Conservation (phyloP, 2,113 vertebrate genomes). For the Heterocephalus glaber region DNA sequence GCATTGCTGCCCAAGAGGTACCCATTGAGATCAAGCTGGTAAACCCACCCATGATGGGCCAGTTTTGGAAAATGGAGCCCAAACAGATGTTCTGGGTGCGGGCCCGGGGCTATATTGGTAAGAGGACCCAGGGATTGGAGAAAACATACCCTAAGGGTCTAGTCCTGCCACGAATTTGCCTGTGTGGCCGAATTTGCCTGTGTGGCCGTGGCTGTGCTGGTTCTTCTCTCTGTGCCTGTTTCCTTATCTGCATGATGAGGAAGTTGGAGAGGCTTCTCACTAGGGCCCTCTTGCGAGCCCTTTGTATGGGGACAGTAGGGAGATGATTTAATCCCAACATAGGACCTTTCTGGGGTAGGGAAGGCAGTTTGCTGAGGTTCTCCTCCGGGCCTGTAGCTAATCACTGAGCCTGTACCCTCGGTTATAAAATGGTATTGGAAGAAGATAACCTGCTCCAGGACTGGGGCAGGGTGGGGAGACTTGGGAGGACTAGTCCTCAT, state of each 20-base stretch:
- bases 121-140: conserved; percentile 36
- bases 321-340: neutral
- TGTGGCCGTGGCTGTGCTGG: neutral
- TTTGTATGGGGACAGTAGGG: neutral
- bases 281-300: neutral
- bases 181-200: too few relatives aligned
- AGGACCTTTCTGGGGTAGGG: conserved; percentile 5
- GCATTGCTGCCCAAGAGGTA: conserved; percentile 91
- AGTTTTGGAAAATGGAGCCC: conserved; percentile 82
- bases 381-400: neutral
- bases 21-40: conserved; percentile 94
- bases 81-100: conserved; percentile 95
- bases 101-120: conserved; percentile 94
- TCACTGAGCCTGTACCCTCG: neutral
- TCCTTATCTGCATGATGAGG: neutral
- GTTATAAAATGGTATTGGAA: neutral
- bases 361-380: neutral
- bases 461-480: neutral
- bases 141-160: neutral
- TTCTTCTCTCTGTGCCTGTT: neutral
- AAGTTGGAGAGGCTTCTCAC: neutral
- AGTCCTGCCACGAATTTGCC: neutral
- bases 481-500: neutral
- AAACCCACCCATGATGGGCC: conserved; percentile 85
- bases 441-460: neutral